These are phyloP conservation scores for Capromys pilorides DNA, from an alignment of 2,797 vertebrate genomes.

Conservation along the genomic window DNA sequence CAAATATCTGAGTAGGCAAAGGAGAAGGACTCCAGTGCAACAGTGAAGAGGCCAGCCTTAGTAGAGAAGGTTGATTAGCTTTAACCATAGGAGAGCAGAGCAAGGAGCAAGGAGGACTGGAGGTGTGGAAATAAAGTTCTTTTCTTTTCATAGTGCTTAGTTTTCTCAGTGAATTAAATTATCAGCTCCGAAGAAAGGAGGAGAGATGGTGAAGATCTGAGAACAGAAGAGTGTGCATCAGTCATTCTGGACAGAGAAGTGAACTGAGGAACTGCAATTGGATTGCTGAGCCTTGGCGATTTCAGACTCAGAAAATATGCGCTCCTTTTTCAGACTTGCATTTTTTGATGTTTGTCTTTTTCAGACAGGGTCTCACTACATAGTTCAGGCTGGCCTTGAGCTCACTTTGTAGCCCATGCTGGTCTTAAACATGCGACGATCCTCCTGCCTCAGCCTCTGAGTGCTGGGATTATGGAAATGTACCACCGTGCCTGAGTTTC, in stretches of 20 bases:
- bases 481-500: background rate
- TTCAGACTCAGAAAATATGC: background rate
- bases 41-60: background rate
- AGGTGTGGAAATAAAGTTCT: background rate
- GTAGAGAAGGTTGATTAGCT: background rate
- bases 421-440: background rate
- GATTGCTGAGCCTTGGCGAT: background rate
- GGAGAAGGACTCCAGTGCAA: background rate
- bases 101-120: background rate
- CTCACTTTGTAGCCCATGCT: background rate
- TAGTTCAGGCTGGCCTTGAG: background rate
- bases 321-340: slow-evolving; percentile 4
- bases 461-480: background rate
- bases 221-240: background rate
- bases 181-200: background rate
- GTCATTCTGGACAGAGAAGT: background rate
- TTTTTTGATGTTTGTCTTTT: background rate
- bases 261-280: background rate
- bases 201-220: background rate
- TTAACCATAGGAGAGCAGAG: background rate
- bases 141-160: background rate
- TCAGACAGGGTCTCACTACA: background rate
- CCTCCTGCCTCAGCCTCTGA: background rate
- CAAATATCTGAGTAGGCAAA: background rate
- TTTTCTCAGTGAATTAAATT: background rate